Conservation (phyloP, 2,888 invertebrate species). For the Calameuta filiformis region DNA sequence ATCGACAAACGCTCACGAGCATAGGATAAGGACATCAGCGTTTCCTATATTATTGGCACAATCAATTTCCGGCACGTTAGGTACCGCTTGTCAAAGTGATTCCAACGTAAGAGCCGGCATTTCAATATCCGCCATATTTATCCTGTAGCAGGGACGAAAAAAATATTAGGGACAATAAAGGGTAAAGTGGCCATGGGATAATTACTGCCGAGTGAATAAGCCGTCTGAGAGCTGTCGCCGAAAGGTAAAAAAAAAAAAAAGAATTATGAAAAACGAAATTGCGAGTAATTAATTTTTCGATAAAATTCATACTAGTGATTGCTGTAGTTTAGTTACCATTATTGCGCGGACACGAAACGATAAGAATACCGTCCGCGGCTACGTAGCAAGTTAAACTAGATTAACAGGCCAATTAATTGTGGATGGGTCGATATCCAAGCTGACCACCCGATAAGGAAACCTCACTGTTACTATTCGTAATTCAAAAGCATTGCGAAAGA, state of each 20-base stretch:
- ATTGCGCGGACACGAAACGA: not conserved
- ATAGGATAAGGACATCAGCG: not conserved
- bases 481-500: not conserved
- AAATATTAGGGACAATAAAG: not conserved
- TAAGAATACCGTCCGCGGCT: not conserved
- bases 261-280: too few species aligned
- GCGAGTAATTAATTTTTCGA: not conserved
- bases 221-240: too few species aligned
- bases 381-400: not conserved
- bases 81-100: slow-evolving; percentile 39
- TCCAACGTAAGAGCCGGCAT: slow-evolving; percentile 32
- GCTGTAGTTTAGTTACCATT: not conserved
- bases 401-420: not conserved
- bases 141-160: not conserved
- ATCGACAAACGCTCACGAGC: not conserved
- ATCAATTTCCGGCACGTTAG: slow-evolving; percentile 42
- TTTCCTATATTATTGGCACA: slow-evolving; percentile 42
- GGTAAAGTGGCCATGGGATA: not conserved
- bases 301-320: not conserved
- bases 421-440: not conserved
- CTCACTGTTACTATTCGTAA: not conserved
- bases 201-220: not conserved
- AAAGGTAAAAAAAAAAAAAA: not conserved
- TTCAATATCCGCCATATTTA: not conserved
- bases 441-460: not conserved